These are phyloP conservation scores for Epirrhoe alternata DNA, from an alignment of 2,888 invertebrate species.

Conservation along the genomic window DNA sequence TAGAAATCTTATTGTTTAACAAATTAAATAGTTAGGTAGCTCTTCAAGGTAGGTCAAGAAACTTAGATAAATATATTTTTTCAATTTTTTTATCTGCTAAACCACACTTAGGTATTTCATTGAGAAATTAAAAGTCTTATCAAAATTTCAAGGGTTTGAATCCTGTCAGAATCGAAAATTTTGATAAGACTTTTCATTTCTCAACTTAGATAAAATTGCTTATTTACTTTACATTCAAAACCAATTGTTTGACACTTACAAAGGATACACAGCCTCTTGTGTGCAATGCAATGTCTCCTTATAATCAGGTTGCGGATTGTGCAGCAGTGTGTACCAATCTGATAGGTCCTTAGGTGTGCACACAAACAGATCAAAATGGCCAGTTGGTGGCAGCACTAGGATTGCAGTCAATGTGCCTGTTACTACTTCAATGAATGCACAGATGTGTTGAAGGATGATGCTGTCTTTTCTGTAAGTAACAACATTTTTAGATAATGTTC, in stretches of 20 bases:
- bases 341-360: conserved; percentile 92
- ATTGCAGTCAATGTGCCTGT: conserved; percentile 91
- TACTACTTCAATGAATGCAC: conserved; percentile 92
- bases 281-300: conserved; percentile 95
- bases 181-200: too few species aligned
- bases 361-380: conserved; percentile 90
- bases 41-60: too few species aligned
- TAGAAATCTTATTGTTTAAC: too few species aligned
- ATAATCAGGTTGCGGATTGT: conserved; percentile 97
- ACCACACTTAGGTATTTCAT: too few species aligned
- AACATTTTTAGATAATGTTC: not conserved
- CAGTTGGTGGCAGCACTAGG: conserved; percentile 92
- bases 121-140: too few species aligned
- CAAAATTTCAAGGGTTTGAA: too few species aligned
- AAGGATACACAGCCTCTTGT: conserved; percentile 98
- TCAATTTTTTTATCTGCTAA: too few species aligned
- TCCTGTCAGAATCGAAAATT: too few species aligned
- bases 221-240: too few species aligned
- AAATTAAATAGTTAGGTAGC: too few species aligned
- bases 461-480: conserved; percentile 88
- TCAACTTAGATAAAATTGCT: too few species aligned
- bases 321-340: conserved; percentile 98
- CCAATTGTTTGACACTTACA: conserved; percentile 94
- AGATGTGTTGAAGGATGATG: conserved; percentile 90
- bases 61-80: too few species aligned